Evolutionary conservation across 2,113 vertebrate species (phyloP).

Genomic region (Panurus biarmicus): DNA sequence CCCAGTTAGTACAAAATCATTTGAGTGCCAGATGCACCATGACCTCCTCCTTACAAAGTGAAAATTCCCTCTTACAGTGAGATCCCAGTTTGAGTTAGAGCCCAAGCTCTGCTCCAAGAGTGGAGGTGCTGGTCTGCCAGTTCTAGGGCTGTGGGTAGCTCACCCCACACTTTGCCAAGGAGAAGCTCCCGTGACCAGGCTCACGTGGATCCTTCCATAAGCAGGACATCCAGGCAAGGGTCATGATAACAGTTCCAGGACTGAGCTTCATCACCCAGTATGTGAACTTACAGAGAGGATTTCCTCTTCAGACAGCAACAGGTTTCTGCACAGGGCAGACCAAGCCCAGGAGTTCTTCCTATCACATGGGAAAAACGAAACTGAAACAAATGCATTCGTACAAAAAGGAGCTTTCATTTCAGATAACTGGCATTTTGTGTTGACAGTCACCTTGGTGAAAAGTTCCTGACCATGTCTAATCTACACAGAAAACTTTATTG

Average conservation of each 20-base stretch:
- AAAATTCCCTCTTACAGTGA: background rate
- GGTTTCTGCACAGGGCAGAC: background rate
- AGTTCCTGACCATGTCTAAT: background rate
- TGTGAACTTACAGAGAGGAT: background rate
- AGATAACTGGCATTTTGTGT: background rate
- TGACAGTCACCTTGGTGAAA: background rate
- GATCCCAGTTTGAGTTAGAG: background rate
- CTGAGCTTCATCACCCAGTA: background rate
- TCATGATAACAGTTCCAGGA: background rate
- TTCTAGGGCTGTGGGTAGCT: background rate
- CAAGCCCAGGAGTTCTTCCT: background rate
- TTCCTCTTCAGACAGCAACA: background rate
- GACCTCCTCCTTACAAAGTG: background rate
- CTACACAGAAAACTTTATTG: background rate
- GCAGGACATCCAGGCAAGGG: fast-evolving
- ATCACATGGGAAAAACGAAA: background rate
- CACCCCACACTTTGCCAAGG: background rate
- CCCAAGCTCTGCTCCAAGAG: background rate
- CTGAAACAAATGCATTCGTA: background rate
- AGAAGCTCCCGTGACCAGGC: background rate
- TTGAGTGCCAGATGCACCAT: background rate
- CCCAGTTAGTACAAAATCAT: background rate
- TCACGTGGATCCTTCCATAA: background rate
- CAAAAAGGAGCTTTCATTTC: background rate
- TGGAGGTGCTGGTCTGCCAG: fast-evolving